phyloP scores from a whole-genome alignment of 1,140 invertebrate species.

The Drosophila triauraria region DNA sequence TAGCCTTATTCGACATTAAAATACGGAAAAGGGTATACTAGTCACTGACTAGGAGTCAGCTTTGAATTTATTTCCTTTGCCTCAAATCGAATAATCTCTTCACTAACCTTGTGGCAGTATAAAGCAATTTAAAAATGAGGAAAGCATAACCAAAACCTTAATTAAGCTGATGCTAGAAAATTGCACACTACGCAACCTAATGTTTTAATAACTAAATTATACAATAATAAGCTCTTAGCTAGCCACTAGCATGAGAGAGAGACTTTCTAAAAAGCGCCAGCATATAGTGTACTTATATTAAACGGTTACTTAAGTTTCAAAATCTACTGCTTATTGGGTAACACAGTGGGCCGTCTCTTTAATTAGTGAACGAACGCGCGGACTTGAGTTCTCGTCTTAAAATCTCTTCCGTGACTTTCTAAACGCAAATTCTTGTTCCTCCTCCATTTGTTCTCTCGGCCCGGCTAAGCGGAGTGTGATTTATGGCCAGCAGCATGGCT shows the following conservation, averaged over 20 bases:
- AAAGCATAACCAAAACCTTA: constrained; percentile 14
- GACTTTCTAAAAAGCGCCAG: constrained; percentile 4
- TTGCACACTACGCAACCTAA: background rate
- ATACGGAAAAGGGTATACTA: background rate
- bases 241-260: background rate
- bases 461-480: constrained; percentile 48
- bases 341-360: constrained; percentile 37
- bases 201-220: constrained; percentile 14
- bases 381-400: constrained; percentile 24
- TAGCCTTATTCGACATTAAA: no score
- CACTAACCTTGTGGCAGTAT: background rate
- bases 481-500: constrained; percentile 45
- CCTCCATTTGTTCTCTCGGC: constrained; percentile 24
- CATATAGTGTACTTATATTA: constrained; percentile 1
- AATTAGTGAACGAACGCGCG: constrained; percentile 29
- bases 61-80: no score
- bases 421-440: constrained; percentile 51
- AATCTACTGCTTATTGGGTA: constrained; percentile 29
- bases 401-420: constrained; percentile 56
- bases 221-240: constrained; percentile 9
- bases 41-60: no score
- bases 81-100: background rate
- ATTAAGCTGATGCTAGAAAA: constrained; percentile 9
- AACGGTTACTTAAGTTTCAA: constrained; percentile 27
- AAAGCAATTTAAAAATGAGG: background rate